phyloP scores from a whole-genome alignment of 2,113 vertebrate species.

The Salvelinus sp. region DNA sequence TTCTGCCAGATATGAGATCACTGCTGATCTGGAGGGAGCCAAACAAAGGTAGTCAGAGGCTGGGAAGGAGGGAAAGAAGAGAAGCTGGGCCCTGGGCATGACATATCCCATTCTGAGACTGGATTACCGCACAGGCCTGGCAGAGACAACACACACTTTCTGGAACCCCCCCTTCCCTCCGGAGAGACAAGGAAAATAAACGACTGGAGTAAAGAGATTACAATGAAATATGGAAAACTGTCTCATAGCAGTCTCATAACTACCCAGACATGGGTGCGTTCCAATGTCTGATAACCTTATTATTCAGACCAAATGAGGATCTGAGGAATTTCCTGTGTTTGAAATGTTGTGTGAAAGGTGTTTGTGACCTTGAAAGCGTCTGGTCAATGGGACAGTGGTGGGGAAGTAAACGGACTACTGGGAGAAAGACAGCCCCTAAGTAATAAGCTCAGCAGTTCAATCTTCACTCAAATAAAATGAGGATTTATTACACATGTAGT shows the following conservation, averaged over 20 bases:
- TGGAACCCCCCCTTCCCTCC: constrained; percentile 47
- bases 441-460: constrained; percentile 6
- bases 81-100: constrained; percentile 5
- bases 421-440: not conserved
- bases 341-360: constrained; percentile 23
- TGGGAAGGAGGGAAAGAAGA: not conserved
- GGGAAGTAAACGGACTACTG: too few species aligned
- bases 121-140: constrained; percentile 56
- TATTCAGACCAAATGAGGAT: too few species aligned
- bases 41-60: constrained; percentile 9
- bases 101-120: constrained; percentile 46
- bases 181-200: not conserved
- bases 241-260: constrained; percentile 31
- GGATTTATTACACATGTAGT: too few species aligned
- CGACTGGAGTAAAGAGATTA: constrained; percentile 21
- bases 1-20: constrained; percentile 40
- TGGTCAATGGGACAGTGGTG: not conserved
- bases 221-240: constrained; percentile 39
- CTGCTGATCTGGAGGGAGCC: constrained; percentile 32
- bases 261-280: constrained; percentile 1
- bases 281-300: too few species aligned
- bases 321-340: constrained; percentile 30
- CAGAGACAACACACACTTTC: constrained; percentile 51
- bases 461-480: too few species aligned
- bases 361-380: constrained; percentile 19